These are phyloP conservation scores for Merops nubicus DNA, from an alignment of 2,113 vertebrate species.

Conservation along the genomic window DNA sequence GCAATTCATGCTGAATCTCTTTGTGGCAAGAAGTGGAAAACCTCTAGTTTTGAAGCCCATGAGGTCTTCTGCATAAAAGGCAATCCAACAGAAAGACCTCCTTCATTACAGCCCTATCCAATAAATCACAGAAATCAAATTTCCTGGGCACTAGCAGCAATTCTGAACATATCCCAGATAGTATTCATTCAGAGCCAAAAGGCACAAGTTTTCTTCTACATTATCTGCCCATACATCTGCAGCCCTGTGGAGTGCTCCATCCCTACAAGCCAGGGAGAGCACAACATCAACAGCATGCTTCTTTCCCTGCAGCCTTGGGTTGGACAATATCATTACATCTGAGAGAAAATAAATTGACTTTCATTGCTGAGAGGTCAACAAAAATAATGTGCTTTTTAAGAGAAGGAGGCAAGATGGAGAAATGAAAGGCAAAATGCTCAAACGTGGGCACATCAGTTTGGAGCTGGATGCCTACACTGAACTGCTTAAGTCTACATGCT, in stretches of 20 bases:
- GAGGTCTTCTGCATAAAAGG: background rate
- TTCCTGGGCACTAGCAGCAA: background rate
- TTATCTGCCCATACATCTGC: background rate
- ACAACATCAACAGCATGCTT: accelerated
- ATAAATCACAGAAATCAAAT: background rate
- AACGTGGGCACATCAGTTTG: background rate
- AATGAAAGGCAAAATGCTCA: background rate
- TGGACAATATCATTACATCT: background rate
- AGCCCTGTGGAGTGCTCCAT: background rate
- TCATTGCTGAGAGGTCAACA: background rate
- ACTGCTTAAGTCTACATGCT: background rate
- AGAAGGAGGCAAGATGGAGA: background rate
- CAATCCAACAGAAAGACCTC: background rate
- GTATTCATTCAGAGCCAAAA: background rate
- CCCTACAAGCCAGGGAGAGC: background rate
- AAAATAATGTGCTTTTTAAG: background rate
- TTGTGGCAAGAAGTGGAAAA: background rate
- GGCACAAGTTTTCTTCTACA: background rate
- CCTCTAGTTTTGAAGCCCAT: background rate
- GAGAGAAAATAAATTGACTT: background rate
- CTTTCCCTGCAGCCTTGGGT: background rate
- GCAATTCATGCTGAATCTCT: background rate
- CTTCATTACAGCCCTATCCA: background rate
- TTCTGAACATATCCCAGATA: background rate
- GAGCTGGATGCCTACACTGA: background rate